A percentile compares a stretch with the other conserved stretches of the same genome.
These are phyloP conservation scores for Agrilus planipennis DNA, from an alignment of 1,140 invertebrate genomes.

Conservation along the genomic window DNA sequence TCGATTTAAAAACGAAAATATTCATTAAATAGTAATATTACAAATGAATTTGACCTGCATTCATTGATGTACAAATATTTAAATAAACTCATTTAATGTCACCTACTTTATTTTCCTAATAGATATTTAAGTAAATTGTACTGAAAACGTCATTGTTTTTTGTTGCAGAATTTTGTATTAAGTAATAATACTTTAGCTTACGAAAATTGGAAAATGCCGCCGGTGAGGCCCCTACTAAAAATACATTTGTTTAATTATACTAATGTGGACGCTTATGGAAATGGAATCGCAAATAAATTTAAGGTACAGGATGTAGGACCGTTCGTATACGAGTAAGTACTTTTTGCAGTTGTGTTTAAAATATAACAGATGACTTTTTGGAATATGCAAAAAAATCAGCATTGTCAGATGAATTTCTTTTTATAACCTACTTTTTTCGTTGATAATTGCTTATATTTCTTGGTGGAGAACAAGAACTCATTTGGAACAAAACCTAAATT, in stretches of 20 bases:
- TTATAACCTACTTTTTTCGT: not conserved
- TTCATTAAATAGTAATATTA: not conserved
- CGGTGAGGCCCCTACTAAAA: slow-evolving; percentile 65
- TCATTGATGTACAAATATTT: too few species aligned
- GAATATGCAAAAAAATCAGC: not conserved
- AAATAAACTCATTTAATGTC: too few species aligned
- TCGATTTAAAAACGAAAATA: too few species aligned
- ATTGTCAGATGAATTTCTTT: not conserved
- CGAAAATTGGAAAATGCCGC: slow-evolving; percentile 68
- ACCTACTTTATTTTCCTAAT: too few species aligned
- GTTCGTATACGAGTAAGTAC: slow-evolving; percentile 75
- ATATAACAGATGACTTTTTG: too few species aligned
- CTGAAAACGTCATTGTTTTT: slow-evolving; percentile 1
- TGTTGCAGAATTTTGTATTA: slow-evolving; percentile 54
- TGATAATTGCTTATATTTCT: not conserved
- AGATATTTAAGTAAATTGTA: not conserved
- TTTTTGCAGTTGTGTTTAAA: too few species aligned
- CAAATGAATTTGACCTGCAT: not conserved
- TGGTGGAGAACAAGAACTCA: too few species aligned
- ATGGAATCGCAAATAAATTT: slow-evolving; percentile 53
- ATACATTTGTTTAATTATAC: slow-evolving; percentile 83
- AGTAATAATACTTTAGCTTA: slow-evolving; percentile 59
- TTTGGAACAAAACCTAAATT: not conserved
- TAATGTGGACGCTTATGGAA: slow-evolving; percentile 66
- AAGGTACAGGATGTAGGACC: slow-evolving; percentile 71